Evolutionary conservation across 2,113 vertebrate genomes (phyloP).

Genomic region (Mugil cephalus): DNA sequence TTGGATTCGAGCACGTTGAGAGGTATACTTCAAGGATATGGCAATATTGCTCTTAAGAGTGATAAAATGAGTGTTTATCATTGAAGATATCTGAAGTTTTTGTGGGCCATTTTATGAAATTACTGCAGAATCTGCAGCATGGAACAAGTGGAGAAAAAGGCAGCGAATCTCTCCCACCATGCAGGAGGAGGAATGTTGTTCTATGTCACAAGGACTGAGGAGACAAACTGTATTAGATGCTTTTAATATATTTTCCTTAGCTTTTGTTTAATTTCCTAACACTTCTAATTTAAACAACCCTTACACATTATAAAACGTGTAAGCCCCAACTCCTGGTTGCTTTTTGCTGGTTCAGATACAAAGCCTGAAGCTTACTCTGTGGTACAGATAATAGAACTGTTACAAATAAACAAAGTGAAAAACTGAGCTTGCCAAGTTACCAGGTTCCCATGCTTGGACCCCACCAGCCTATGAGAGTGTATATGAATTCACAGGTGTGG

Average conservation of each 20-base stretch:
- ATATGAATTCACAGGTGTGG: slow-evolving; percentile 30
- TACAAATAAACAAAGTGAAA: not conserved
- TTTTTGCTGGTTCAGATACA: no score
- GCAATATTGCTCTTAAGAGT: not conserved
- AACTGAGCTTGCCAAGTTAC: no score
- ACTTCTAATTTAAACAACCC: no score
- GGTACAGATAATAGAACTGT: not conserved
- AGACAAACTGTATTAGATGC: no score
- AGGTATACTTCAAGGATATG: slow-evolving; percentile 1
- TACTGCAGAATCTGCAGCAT: not conserved
- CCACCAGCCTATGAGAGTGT: not conserved
- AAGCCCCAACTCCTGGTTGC: no score
- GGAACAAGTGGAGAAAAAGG: not conserved
- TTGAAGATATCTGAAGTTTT: not conserved
- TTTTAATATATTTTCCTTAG: no score
- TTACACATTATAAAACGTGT: no score
- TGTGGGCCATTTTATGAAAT: not conserved
- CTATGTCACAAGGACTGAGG: no score
- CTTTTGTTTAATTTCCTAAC: no score
- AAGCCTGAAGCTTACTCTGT: not conserved
- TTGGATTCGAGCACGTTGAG: not conserved
- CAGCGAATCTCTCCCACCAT: not conserved
- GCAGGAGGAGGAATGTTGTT: no score
- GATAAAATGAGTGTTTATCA: not conserved
- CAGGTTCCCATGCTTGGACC: not conserved